Evolutionary conservation across 2,888 invertebrate genomes (phyloP).

Genomic region (Rhagium mordax): DNA sequence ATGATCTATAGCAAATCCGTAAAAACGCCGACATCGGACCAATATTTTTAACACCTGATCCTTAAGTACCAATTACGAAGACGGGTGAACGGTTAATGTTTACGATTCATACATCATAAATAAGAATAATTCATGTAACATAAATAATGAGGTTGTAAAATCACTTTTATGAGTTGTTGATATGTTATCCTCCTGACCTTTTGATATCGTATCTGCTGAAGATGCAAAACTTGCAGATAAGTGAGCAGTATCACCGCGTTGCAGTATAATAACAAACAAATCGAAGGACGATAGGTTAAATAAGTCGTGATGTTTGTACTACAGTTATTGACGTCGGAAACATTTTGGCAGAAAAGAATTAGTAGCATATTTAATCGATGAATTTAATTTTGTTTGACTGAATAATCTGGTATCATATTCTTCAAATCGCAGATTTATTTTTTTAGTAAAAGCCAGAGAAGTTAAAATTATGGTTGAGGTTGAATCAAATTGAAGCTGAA

Average conservation of each 20-base stretch:
- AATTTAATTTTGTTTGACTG: no score
- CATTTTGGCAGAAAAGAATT: no score
- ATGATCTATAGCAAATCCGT: constrained; percentile 31
- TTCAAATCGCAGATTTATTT: no score
- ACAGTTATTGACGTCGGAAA: no score
- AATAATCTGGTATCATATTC: no score
- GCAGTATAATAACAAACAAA: no score
- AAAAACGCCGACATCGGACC: constrained; percentile 23
- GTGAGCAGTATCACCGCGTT: background rate
- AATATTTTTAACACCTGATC: constrained; percentile 43
- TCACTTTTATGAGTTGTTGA: background rate
- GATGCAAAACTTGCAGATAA: background rate
- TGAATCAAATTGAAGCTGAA: no score
- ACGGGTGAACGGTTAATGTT: constrained; percentile 32
- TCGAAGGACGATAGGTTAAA: no score
- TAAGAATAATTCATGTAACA: constrained; percentile 33
- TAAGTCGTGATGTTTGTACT: no score
- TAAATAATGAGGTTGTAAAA: constrained; percentile 19
- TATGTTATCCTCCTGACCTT: background rate
- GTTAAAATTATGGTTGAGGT: no score
- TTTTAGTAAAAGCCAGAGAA: no score
- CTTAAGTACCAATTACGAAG: constrained; percentile 39
- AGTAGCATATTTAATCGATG: no score
- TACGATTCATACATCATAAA: constrained; percentile 30
- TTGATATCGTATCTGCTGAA: background rate